Percentiles rank a stretch among this genome's conserved stretches.
Evolutionary conservation across 2,113 vertebrate genomes (phyloP).

Genomic region (Notechis scutatus): DNA sequence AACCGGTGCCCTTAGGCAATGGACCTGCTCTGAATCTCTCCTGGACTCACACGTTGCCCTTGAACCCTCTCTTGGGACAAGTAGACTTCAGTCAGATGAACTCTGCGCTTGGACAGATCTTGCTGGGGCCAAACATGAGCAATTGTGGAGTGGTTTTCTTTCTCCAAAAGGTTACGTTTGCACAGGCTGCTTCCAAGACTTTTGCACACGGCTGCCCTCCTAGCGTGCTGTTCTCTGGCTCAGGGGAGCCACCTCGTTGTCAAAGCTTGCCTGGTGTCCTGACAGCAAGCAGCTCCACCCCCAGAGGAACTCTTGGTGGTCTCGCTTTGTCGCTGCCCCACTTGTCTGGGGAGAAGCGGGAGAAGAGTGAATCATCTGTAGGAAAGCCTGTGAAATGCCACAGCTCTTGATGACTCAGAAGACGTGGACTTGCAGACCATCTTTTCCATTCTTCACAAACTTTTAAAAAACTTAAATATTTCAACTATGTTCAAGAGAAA

Average conservation of each 20-base stretch:
- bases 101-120: slow-evolving; percentile 33
- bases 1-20: slow-evolving; percentile 39
- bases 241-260: slow-evolving; percentile 48
- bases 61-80: slow-evolving; percentile 69
- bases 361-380: not conserved
- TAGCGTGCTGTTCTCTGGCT: slow-evolving; percentile 16
- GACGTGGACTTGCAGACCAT: not conserved
- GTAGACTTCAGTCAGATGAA: slow-evolving; percentile 31
- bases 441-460: not conserved
- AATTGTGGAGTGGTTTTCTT: slow-evolving; percentile 68
- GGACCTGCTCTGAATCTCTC: slow-evolving; percentile 77
- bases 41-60: slow-evolving; percentile 79
- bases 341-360: not conserved
- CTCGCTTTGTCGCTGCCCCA: not conserved
- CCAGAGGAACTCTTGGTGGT: not conserved
- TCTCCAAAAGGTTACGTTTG: slow-evolving; percentile 41
- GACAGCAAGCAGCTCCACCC: slow-evolving; percentile 17
- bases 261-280: slow-evolving; percentile 57
- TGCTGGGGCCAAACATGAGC: slow-evolving; percentile 29
- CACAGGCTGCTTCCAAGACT: slow-evolving; percentile 32
- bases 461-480: slow-evolving; percentile 9
- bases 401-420: not conserved
- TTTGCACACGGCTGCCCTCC: not conserved
- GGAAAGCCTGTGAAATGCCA: not conserved
- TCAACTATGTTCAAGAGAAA: not conserved